Base-by-base conservation (phyloP, 2,888 invertebrate species). In the Meghimatium bilineatum region DNA sequence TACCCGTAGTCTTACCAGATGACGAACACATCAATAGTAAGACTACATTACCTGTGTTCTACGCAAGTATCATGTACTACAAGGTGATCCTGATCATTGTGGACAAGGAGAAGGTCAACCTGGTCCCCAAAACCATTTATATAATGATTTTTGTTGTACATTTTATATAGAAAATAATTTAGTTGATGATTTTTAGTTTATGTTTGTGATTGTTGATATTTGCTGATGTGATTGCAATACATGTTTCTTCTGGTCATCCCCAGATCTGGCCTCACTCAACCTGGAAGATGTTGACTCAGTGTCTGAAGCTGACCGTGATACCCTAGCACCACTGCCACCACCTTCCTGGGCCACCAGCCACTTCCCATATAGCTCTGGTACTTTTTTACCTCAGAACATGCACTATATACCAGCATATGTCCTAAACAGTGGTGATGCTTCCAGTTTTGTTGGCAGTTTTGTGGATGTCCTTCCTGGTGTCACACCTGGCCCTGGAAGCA, bases 301-400 rank as follows among this genome's bases (percentile, higher is more conserved):
- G 29, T 93, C 93, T 10, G 94, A 94, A 87, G 94, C 94, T 5
- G 96, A 96, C 91, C 89, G 91, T 36, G 97, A 97, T 93, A 96
- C 96, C 20, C 95, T 97, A 67, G 96, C 96, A 44, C 96, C 96
- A 8, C 94, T 97, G 88, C 97, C 97, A 20, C 96, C 96, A 87
- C 96, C 94, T n/a, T 93, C 94, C 79, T 92, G 92, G 92, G 63
- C 72, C 72, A 91, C 91, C 88, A 91, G 90, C 86, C 91, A 91
- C 80, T 92, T 90, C 87, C 91, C 90, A 88, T 88, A 90, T 88
- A 87, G 90, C 89, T 87, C 97, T 97, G 95, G 97, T 97, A 63
- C 94, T 93, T 88, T 94, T 92, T 87, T 94, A 93, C 89, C 92
- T 92, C 75, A 94, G 90, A 85, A 92, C 93, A 83, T 86, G 34